Conservation (phyloP, 1,140 invertebrate species). For the Anoplophora glabripennis region DNA sequence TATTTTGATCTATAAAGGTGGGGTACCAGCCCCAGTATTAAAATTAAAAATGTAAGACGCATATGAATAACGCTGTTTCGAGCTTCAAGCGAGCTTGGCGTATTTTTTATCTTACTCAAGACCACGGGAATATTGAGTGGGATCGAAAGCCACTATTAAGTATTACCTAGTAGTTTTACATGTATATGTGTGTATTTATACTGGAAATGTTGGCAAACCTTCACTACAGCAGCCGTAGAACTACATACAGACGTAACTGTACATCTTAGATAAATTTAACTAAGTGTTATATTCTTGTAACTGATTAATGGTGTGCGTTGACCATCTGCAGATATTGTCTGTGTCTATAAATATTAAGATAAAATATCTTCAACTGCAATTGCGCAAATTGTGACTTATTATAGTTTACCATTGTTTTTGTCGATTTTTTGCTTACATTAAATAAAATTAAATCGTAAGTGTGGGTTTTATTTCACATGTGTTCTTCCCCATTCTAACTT, state of each 20-base stretch:
- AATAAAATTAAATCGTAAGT: conserved; percentile 7
- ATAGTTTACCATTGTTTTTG: conserved; percentile 9
- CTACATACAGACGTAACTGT: neutral
- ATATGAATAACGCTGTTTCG: no score
- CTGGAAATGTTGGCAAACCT: conserved; percentile 52
- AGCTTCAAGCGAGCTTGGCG: no score
- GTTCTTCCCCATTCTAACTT: conserved; percentile 12
- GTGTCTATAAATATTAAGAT: no score
- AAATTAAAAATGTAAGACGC: no score
- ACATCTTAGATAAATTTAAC: conserved; percentile 7
- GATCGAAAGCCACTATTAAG: no score
- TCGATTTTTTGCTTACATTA: conserved; percentile 12
- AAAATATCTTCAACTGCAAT: neutral
- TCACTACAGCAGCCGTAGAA: conserved; percentile 48
- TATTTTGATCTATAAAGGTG: no score
- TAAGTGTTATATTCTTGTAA: conserved; percentile 26
- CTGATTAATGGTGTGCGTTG: no score
- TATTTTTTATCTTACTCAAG: no score
- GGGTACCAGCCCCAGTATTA: no score
- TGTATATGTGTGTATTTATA: conserved; percentile 8
- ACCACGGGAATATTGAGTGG: no score
- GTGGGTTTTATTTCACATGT: conserved; percentile 17
- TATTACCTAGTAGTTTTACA: no score
- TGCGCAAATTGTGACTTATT: conserved; percentile 18
- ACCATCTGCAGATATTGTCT: no score